Evolutionary conservation across 2,888 invertebrate species (phyloP).

Genomic region (Plebejus melissa): DNA sequence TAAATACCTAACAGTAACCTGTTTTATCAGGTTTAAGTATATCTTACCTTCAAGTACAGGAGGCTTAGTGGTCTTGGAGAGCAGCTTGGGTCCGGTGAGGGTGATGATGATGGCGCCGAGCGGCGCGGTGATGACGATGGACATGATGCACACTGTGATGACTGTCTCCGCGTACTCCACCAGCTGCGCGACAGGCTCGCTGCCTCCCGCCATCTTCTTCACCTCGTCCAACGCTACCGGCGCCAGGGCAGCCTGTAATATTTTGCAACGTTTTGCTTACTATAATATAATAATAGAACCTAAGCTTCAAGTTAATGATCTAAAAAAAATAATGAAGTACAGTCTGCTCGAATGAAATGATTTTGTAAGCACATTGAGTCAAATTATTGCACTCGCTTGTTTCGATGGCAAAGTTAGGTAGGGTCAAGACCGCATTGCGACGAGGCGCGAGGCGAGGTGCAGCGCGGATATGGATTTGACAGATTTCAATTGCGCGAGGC

Average conservation of each 20-base stretch:
- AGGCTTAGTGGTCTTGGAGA: constrained; percentile 87
- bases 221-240: constrained; percentile 87
- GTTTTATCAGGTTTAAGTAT: not conserved
- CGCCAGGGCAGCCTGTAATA: constrained; percentile 86
- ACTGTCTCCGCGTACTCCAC: constrained; percentile 83
- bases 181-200: constrained; percentile 63
- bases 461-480: too few species aligned
- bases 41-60: constrained; percentile 80
- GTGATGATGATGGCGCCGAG: constrained; percentile 90
- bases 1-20: too few species aligned
- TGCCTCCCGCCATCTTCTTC: constrained; percentile 52
- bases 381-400: too few species aligned
- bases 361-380: too few species aligned
- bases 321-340: too few species aligned
- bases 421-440: too few species aligned
- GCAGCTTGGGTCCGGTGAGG: constrained; percentile 85
- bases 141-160: constrained; percentile 87
- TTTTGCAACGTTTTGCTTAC: not conserved
- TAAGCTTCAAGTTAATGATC: too few species aligned
- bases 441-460: too few species aligned
- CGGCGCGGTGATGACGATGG: constrained; percentile 91
- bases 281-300: too few species aligned
- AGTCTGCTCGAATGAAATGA: too few species aligned
- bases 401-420: too few species aligned
- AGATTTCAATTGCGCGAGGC: too few species aligned